Percentiles rank a stretch among this genome's conserved stretches.
These are phyloP conservation scores for Xestia c-nigrum DNA, from an alignment of 2,888 invertebrate genomes.

Conservation along the genomic window DNA sequence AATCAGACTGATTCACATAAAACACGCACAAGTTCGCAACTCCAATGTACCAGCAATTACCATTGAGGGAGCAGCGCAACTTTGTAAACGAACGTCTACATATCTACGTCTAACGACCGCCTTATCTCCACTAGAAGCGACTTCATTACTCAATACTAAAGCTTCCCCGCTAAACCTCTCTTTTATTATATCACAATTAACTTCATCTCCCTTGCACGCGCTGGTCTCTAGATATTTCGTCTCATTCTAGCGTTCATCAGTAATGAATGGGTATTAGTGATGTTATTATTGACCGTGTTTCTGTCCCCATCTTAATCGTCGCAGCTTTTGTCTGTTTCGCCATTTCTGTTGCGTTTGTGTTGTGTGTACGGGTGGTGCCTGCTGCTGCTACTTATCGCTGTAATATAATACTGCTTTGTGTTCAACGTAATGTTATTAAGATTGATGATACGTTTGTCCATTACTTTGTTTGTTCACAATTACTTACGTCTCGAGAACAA, in stretches of 20 bases:
- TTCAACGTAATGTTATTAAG: conserved; percentile 62
- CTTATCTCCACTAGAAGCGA: conserved; percentile 61
- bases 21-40: conserved; percentile 32
- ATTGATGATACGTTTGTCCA: conserved; percentile 61
- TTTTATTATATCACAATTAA: conserved; percentile 74
- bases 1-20: conserved; percentile 39
- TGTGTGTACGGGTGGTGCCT: conserved; percentile 17
- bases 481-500: conserved; percentile 38
- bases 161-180: conserved; percentile 69
- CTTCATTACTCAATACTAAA: conserved; percentile 70
- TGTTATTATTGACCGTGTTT: conserved; percentile 74
- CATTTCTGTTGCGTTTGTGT: conserved; percentile 46
- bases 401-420: conserved; percentile 61
- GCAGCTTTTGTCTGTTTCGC: conserved; percentile 64
- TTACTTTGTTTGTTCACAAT: conserved; percentile 53
- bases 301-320: conserved; percentile 67
- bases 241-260: conserved; percentile 66
- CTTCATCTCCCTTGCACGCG: conserved; percentile 57
- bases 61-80: conserved; percentile 45
- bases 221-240: conserved; percentile 10
- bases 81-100: conserved; percentile 43
- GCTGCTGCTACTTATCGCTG: conserved; percentile 60
- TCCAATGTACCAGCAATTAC: conserved; percentile 37
- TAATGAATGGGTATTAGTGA: conserved; percentile 76
- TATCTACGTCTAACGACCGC: conserved; percentile 39